Conservation (phyloP, 2,113 vertebrate genomes). For the Colistium nudipinnis region DNA sequence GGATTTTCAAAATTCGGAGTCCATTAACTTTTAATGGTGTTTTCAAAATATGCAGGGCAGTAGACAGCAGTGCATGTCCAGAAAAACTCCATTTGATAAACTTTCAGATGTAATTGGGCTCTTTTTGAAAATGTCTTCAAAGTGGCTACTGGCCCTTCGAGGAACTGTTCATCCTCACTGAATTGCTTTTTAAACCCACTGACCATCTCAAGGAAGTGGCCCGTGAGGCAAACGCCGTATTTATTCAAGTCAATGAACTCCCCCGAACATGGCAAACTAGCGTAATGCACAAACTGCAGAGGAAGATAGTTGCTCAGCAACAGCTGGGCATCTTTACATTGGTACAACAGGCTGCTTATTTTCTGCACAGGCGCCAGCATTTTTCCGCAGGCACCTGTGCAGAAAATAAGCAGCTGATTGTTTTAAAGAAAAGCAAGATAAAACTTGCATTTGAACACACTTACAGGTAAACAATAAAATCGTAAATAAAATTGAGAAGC, state of each 20-base stretch:
- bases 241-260: slow-evolving; percentile 19
- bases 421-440: neutral
- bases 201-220: slow-evolving; percentile 8
- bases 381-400: too few relatives aligned
- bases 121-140: slow-evolving; percentile 16
- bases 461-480: neutral
- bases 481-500: slow-evolving; percentile 3
- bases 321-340: neutral
- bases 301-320: slow-evolving; percentile 1
- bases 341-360: neutral
- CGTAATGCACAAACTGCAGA: slow-evolving; percentile 15
- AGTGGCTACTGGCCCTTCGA: slow-evolving; percentile 14
- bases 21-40: neutral
- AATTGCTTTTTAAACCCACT: slow-evolving; percentile 18
- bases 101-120: slow-evolving; percentile 12
- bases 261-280: slow-evolving; percentile 1
- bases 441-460: neutral
- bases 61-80: slow-evolving; percentile 1
- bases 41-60: neutral
- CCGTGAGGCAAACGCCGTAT: slow-evolving; percentile 19
- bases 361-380: neutral
- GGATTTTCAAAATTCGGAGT: neutral
- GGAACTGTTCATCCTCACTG: neutral
- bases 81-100: slow-evolving; percentile 11
- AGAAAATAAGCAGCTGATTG: neutral